phyloP scores from a whole-genome alignment of 2,113 vertebrate genomes.

The Ploceus nigricollis region DNA sequence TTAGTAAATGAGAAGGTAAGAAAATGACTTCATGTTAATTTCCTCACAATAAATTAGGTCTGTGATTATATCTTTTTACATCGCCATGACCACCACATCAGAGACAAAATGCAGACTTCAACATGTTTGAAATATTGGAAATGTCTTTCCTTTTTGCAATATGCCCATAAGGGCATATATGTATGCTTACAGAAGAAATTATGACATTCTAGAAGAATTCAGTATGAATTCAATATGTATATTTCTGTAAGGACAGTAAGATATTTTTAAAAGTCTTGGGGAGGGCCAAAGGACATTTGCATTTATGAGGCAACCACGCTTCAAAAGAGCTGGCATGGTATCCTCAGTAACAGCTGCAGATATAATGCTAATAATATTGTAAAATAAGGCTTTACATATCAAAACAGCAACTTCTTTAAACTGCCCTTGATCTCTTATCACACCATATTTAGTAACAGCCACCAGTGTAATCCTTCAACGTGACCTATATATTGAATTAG shows the following conservation, averaged over 20 bases:
- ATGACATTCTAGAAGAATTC: neutral
- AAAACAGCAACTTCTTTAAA: neutral
- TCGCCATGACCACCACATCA: neutral
- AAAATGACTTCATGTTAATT: neutral
- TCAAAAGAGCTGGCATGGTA: neutral
- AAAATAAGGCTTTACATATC: slow-evolving; percentile 20
- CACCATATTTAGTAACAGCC: neutral
- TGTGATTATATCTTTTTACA: neutral
- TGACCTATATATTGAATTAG: slow-evolving; percentile 11
- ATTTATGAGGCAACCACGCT: neutral
- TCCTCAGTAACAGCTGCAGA: slow-evolving; percentile 6
- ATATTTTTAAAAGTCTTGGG: neutral
- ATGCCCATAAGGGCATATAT: neutral
- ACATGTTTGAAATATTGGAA: neutral
- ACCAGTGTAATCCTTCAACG: neutral
- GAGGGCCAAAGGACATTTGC: neutral
- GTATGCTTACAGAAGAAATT: neutral
- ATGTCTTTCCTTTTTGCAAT: neutral
- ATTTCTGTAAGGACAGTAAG: neutral
- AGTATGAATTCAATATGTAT: neutral
- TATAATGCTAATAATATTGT: neutral
- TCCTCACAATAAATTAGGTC: neutral
- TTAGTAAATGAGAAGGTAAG: neutral
- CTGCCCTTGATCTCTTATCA: neutral
- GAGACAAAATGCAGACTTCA: neutral